Conservation (phyloP, 1,140 invertebrate genomes). For the Dreissena polymorpha region DNA sequence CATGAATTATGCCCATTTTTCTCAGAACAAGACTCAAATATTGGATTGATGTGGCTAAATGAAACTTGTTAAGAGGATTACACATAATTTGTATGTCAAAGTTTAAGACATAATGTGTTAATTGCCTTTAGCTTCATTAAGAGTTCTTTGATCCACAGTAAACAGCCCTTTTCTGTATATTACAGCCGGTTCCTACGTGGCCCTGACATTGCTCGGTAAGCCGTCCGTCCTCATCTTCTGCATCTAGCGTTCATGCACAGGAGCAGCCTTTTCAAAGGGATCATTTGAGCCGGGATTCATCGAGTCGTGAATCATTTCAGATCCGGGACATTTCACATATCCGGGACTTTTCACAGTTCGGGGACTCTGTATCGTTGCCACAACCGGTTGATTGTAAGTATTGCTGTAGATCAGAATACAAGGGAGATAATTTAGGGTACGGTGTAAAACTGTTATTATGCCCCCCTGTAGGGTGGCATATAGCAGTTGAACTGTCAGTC, state of each 20-base stretch:
- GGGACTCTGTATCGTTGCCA: constrained; percentile 81
- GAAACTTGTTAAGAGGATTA: not conserved
- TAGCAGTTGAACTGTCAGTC: no score
- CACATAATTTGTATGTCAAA: not conserved
- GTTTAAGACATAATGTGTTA: not conserved
- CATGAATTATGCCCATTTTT: no score
- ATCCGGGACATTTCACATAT: constrained; percentile 48
- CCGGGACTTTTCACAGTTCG: constrained; percentile 85
- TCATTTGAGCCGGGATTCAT: no score
- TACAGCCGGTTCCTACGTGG: constrained; percentile 80
- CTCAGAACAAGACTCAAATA: no score
- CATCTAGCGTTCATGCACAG: constrained; percentile 16
- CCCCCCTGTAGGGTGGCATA: no score
- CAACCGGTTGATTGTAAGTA: constrained; percentile 92
- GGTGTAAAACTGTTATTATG: not conserved
- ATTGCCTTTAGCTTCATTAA: not conserved
- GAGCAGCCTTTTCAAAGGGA: constrained; percentile 59
- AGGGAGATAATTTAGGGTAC: no score
- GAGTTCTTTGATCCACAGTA: not conserved
- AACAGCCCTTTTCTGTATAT: constrained; percentile 50
- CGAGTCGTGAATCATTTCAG: constrained; percentile 24
- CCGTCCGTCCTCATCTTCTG: constrained; percentile 51
- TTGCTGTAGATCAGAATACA: not conserved
- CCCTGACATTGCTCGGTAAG: constrained; percentile 79
- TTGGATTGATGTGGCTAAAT: no score